Base-by-base conservation (phyloP, 2,888 invertebrate genomes). In the Rhagonycha fulva region DNA sequence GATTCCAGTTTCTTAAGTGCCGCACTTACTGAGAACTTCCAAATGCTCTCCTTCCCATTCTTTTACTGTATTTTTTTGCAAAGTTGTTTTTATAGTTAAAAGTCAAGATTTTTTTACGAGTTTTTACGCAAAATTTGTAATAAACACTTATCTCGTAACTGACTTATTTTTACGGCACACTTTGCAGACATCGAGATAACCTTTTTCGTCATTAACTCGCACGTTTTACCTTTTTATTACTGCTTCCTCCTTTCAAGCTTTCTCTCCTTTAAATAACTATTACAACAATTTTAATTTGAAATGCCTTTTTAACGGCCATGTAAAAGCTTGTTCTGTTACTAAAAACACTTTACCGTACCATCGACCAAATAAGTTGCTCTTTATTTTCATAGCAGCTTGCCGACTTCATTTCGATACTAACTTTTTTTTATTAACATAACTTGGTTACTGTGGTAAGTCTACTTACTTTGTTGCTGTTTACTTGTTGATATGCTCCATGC, bases 1-100 rank as follows among this genome's bases (percentile, higher is more conserved):
- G 85, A 86, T 85, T 86, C 84, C 80, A 83, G 85, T 84, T 85
- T 84, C 76, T 78, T 79, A 76, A 79, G 79, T 78, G 78, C 78
- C 70, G 70, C 75, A 76, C 78, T 76, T 78, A 78, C 74, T 67
- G 66, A 14, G 72, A 79, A 76, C 76, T 78, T 78, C 76, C 68
- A 74, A 70, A 76, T 76, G 70, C 77, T 67, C 76, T 67, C 71
- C 74, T 14, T 62, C 19, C 62, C 62, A 62, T 14, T 62, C 19
- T 62, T 62, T 19, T 19, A 62, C 68, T 14, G 71, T 75, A 67
- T 76, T 70, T 78, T 75, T 75, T 75, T 72, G 70, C 66, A 72
- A 72, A 74, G 73, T 47, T 63, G 70, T 79, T 77, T 70, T 72
- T 77, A 75, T 75, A 79, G 76, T 70, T 63, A 75, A 68, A 76